Conservation (phyloP, 1,140 invertebrate genomes). For the Spodoptera litura region DNA sequence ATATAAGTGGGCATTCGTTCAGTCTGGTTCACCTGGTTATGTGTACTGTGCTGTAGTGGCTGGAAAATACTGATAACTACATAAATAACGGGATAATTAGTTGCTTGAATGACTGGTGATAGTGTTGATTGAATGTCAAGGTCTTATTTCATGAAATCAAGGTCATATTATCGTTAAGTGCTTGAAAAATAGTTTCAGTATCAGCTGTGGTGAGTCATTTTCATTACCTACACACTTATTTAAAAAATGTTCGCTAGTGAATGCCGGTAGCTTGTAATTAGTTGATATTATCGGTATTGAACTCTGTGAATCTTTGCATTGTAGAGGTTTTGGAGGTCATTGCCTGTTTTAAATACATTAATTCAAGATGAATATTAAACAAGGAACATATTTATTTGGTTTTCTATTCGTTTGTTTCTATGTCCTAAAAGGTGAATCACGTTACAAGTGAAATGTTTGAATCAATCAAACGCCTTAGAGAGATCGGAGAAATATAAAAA, state of each 20-base stretch:
- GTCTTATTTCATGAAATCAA: constrained; percentile 15
- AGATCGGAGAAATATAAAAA: no score
- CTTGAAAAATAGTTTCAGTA: background rate
- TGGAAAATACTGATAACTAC: background rate
- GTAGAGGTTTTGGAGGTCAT: constrained; percentile 16
- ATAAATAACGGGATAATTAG: constrained; percentile 21
- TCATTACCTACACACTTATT: background rate
- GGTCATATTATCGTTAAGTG: constrained; percentile 1
- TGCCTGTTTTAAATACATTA: constrained; percentile 26
- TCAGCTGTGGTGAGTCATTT: constrained; percentile 9
- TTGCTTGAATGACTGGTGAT: background rate
- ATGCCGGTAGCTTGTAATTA: no score
- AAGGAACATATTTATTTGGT: constrained; percentile 2
- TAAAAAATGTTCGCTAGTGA: constrained; percentile 2
- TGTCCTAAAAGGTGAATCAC: background rate
- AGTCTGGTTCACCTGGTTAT: constrained; percentile 31
- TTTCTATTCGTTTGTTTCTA: constrained; percentile 4
- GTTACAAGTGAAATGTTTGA: background rate
- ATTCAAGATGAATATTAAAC: constrained; percentile 26
- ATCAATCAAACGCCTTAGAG: no score
- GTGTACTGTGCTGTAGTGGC: background rate
- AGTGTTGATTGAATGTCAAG: constrained; percentile 7
- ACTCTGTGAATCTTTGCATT: background rate
- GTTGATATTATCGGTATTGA: background rate
- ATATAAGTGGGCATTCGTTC: constrained; percentile 21